A percentile compares a stretch with the other conserved stretches of the same genome.
Evolutionary conservation across 2,797 vertebrate species (phyloP).

Genomic region (Lepilemur ruficaudatus): DNA sequence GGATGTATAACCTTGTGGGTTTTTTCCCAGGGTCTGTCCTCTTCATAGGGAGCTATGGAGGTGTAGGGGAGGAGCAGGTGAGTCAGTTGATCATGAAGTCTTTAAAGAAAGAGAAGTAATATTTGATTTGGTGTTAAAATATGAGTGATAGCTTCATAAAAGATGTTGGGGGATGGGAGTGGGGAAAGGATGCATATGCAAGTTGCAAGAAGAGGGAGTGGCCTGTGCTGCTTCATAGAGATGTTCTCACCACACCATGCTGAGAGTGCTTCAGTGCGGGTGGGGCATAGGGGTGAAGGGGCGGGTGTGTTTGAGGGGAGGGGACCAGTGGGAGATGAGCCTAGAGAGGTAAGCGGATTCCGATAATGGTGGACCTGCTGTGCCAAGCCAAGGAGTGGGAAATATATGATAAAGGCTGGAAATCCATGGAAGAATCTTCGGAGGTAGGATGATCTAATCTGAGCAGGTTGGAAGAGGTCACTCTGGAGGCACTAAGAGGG

Average conservation of each 20-base stretch:
- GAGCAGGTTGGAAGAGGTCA: not conserved
- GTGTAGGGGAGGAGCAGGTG: not conserved
- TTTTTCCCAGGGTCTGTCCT: not conserved
- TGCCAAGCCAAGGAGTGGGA: not conserved
- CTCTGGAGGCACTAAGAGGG: not conserved
- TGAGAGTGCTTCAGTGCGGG: not conserved
- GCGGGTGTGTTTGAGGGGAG: too few species aligned
- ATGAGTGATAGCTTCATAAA: not conserved
- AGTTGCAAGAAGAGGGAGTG: not conserved
- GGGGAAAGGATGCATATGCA: not conserved
- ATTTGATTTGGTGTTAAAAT: conserved; percentile 30
- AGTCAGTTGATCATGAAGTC: not conserved
- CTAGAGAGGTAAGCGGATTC: not conserved
- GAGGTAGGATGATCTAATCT: not conserved
- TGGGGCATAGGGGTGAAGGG: not conserved
- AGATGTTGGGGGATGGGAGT: not conserved
- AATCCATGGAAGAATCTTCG: not conserved
- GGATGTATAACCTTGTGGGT: not conserved
- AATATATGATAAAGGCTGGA: not conserved
- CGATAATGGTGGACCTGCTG: not conserved
- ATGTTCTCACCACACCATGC: not conserved
- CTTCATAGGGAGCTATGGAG: not conserved
- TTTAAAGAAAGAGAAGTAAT: not conserved
- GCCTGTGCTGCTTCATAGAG: not conserved
- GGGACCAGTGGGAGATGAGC: not conserved